Evolutionary conservation across 2,888 invertebrate species (phyloP), one percentile per base, ranked within the genome.

Genomic region (Pandemis cinnamomeana): DNA sequence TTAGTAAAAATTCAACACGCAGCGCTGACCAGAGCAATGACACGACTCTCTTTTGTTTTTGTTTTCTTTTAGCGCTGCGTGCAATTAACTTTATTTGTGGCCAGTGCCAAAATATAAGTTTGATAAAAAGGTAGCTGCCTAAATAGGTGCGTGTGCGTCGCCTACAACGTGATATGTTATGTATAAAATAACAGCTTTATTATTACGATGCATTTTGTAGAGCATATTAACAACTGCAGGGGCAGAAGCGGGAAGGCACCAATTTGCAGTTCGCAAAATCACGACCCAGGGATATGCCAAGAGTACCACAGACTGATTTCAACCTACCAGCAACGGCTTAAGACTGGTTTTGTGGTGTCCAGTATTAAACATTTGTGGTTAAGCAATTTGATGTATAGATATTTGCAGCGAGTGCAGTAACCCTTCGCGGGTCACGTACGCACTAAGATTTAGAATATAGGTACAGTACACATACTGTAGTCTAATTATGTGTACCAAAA

Each of bases 321-420:
- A 42, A 79, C 80, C 71, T 70, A 62, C 0, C 0, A 0, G 0
- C 0, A 0, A 0, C 0, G 0, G 0, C 5, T 8, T 77, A 82
- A 46, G 48, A 77, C 74, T 51, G 11, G 6, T 66, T 78, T 78
- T 79, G 76, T 41, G 71, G 27, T 74, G 60, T 11, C 7, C 7
- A 20, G 58, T 13, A 68, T 67, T 61, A 42, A 36, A 20, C 62
- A 53, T 51, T 55, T 44, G 67, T 11, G 20, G 27, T 58, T 58
- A 58, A 5, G 15, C 8, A 66, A 51, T 51, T 51, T 51, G 51
- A 51, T 5, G 51, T 5, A 48, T 10, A 48, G 27, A 86, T 88
- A 87, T 90, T 89, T 86, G 90, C 89, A 88, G 79, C 82, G 84
- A 81, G 90, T 89, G 89, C 90, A 89, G 80, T 84, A 88, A 90